phyloP scores from a whole-genome alignment of 2,113 vertebrate genomes.

The Gobio gobio region DNA sequence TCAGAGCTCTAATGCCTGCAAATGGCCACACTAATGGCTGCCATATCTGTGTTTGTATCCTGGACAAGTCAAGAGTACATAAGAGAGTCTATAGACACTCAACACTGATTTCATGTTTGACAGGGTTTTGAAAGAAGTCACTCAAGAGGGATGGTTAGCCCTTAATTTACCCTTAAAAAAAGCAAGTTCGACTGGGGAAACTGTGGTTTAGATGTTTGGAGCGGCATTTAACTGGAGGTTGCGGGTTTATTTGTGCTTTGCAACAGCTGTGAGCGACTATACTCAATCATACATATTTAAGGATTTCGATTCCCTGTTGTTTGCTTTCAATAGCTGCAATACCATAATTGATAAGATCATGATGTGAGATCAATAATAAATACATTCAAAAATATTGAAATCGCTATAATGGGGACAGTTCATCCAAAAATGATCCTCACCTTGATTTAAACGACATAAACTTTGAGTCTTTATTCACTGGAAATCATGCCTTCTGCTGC shows the following conservation, averaged over 20 bases:
- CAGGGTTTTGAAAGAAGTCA: neutral
- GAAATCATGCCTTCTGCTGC: too few relatives aligned
- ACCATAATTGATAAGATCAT: neutral
- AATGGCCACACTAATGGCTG: conserved; percentile 23
- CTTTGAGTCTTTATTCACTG: neutral
- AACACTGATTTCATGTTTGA: conserved; percentile 22
- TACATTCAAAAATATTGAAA: neutral
- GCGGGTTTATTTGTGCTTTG: conserved; percentile 2
- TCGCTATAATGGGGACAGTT: neutral
- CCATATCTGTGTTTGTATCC: neutral
- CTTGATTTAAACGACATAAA: neutral
- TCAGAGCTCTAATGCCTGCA: neutral
- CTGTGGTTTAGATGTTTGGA: neutral
- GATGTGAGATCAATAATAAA: neutral
- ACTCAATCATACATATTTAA: neutral
- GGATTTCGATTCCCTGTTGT: neutral
- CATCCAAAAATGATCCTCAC: neutral
- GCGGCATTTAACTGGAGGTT: neutral
- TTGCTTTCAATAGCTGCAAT: neutral
- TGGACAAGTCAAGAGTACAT: neutral
- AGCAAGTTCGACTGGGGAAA: neutral
- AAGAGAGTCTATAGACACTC: neutral
- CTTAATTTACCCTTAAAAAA: neutral
- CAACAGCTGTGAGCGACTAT: neutral
- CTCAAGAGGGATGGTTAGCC: neutral